These are phyloP conservation scores for Agelas oroides DNA, from an alignment of 37 sponge, comb jelly and placozoan genomes.

Conservation along the genomic window DNA sequence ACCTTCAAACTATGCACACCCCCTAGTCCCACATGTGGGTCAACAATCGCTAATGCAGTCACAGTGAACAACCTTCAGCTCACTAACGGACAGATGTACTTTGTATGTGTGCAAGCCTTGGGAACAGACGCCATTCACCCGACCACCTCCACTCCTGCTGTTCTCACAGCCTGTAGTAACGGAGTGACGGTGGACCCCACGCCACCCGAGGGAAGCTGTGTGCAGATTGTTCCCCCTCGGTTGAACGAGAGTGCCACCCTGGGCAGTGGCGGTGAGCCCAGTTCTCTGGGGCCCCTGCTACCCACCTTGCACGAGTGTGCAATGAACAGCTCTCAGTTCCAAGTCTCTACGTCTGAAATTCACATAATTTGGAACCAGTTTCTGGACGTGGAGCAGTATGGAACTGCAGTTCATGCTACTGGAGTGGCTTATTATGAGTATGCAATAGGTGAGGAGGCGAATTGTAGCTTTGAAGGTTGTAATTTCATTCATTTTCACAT, in stretches of 20 bases:
- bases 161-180: conserved; percentile 60
- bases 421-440: conserved; percentile 72
- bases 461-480: background rate
- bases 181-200: conserved; percentile 68
- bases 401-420: conserved; percentile 32
- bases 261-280: conserved; percentile 17
- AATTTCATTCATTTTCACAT: too few relatives aligned
- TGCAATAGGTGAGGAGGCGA: conserved; percentile 60
- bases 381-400: conserved; percentile 37
- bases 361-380: conserved; percentile 68
- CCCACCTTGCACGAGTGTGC: background rate
- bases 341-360: conserved; percentile 62
- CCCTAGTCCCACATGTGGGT: conserved; percentile 55
- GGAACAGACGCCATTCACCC: conserved; percentile 30
- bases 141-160: conserved; percentile 6
- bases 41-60: conserved; percentile 53
- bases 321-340: conserved; percentile 31
- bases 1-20: conserved; percentile 35
- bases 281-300: background rate
- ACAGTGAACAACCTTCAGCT: conserved; percentile 40
- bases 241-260: background rate
- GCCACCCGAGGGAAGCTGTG: conserved; percentile 60
- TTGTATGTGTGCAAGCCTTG: conserved; percentile 64
- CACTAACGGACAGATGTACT: conserved; percentile 57
- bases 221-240: conserved; percentile 39